Base-by-base conservation (phyloP, 1,140 invertebrate genomes). In the Tenebrio molitor region DNA sequence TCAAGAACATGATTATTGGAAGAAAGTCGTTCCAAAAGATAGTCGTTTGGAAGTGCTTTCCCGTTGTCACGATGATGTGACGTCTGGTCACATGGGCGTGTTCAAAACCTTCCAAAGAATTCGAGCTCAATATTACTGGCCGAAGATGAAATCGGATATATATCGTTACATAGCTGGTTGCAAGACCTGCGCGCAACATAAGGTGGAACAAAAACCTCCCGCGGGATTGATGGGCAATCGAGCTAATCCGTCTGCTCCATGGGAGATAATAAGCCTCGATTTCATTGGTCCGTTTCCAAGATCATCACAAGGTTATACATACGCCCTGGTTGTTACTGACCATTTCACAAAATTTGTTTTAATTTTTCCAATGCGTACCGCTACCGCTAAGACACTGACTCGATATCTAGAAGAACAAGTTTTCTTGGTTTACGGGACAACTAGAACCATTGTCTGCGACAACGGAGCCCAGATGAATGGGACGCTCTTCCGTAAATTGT, bases 231-330 rank as follows among this genome's bases (percentile, higher is more conserved):
- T 69, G 67, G 44, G 67, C 8, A 1, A 5, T 19, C 12, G 50
- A 19, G 12, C 50, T 15, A 6, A 4, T 1, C 29, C 58, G 1
- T 3, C 15, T 4, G 29, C 10, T 19, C 46, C 67, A 4, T 69
- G 42, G 42, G 25, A 69, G 23, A 17, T 58, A n/a, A 46, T 69
- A 2, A 15, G 44, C 3, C 2, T 69, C 7, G 67, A 84, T 81
- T 65, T 87, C 81, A 63, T 85, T 79, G 75, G 79, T 6, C 76
- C 79, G 1, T 69, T 81, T 7, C 74, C 78, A 0, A 23, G 19
- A 5, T 80, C 73, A 2, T 6, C 23, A 1, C 16, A 14, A 10
- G 76, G 74, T 0, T 72, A 77, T 68, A 73, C 63, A 17, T 83
- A 81, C 70, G 71, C 83, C 12, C 36, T 84, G 6, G 79, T 83